These are phyloP conservation scores for Antennarius maculatus DNA, from an alignment of 2,797 vertebrate genomes.

Conservation along the genomic window DNA sequence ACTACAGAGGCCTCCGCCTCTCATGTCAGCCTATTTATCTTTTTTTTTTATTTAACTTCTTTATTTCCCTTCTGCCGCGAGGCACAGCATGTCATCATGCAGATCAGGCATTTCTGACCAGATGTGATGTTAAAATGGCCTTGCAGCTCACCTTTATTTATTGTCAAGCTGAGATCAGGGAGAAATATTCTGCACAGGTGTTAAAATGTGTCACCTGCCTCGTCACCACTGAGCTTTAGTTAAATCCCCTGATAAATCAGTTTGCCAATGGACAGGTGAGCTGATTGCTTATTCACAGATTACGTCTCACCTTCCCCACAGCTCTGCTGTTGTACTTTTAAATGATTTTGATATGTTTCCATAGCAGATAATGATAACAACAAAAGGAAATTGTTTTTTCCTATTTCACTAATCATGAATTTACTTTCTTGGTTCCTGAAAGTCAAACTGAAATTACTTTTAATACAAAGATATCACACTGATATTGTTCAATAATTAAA, in stretches of 20 bases:
- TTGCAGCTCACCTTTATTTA: constrained; percentile 60
- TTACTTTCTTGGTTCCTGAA: constrained; percentile 3
- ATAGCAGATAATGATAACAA: constrained; percentile 29
- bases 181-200: constrained; percentile 48
- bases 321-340: constrained; percentile 39
- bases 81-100: constrained; percentile 56
- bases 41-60: constrained; percentile 38
- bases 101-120: constrained; percentile 52
- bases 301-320: constrained; percentile 33
- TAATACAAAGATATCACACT: not conserved
- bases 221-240: constrained; percentile 39
- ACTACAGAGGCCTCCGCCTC: constrained; percentile 38
- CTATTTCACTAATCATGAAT: constrained; percentile 35
- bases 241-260: constrained; percentile 43
- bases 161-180: constrained; percentile 49
- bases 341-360: constrained; percentile 31
- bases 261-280: constrained; percentile 43
- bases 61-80: constrained; percentile 41
- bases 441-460: constrained; percentile 7
- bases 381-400: constrained; percentile 30
- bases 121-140: constrained; percentile 51
- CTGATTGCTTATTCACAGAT: constrained; percentile 46
- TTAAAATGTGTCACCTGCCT: constrained; percentile 45
- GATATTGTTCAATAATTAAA: too few relatives aligned
- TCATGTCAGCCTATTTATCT: constrained; percentile 37